phyloP scores from a whole-genome alignment of 1,140 invertebrate species.

The Trinorchestia longiramus region DNA sequence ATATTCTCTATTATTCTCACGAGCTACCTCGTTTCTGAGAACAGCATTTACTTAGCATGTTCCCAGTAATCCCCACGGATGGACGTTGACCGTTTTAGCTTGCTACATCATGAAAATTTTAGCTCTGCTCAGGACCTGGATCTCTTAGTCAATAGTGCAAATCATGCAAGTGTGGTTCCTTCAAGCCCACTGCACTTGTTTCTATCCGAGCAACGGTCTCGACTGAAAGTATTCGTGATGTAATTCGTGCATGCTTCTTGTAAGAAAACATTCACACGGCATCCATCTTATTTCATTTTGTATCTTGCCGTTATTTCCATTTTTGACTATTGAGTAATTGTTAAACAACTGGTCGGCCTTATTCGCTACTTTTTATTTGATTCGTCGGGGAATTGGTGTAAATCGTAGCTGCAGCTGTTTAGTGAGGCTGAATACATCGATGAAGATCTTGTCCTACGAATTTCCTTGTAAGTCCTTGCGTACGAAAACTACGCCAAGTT shows the following conservation, averaged over 20 bases:
- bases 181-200: not conserved
- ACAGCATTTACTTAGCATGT: too few relatives aligned
- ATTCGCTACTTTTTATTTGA: not conserved
- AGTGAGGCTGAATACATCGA: not conserved
- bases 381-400: not conserved
- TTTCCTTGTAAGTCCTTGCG: not conserved
- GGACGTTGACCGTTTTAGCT: not conserved
- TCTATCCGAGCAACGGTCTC: not conserved
- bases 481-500: not conserved
- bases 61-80: not conserved
- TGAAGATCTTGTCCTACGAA: not conserved
- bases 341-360: not conserved
- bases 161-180: not conserved
- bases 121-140: not conserved
- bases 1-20: too few relatives aligned
- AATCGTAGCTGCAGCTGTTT: not conserved
- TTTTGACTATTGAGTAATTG: not conserved
- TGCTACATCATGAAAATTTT: not conserved
- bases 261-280: not conserved
- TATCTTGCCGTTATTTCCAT: not conserved
- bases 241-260: not conserved
- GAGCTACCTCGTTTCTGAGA: too few relatives aligned
- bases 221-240: not conserved
- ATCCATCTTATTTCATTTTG: not conserved
- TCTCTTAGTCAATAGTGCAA: not conserved